A percentile compares a stretch with the other conserved stretches of the same genome.
Evolutionary conservation across 2,888 invertebrate genomes (phyloP).

Genomic region (Drosophila aldrichi): DNA sequence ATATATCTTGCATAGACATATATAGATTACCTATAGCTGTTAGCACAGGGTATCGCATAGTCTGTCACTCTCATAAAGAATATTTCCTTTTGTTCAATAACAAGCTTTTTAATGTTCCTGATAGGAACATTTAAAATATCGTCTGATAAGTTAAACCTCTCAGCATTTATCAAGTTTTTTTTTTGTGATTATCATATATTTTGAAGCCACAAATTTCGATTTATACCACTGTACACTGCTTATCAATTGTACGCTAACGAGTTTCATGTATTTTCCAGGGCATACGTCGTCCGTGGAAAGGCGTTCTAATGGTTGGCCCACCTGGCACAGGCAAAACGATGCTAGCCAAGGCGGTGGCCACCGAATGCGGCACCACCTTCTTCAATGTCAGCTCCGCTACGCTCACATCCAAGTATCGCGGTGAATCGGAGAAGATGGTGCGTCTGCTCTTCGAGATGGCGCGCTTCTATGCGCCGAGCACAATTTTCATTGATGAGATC

Average conservation of each 20-base stretch:
- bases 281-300: conserved; percentile 98
- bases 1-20: no score
- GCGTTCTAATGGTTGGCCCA: conserved; percentile 97
- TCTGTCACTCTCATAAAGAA: not conserved
- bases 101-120: not conserved
- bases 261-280: conserved; percentile 87
- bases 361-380: conserved; percentile 98
- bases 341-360: conserved; percentile 98
- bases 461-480: conserved; percentile 98
- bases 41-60: not conserved
- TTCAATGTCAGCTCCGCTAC: conserved; percentile 99
- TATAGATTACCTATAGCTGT: not conserved
- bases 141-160: not conserved
- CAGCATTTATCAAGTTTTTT: not conserved
- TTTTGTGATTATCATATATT: not conserved
- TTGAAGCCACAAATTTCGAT: not conserved
- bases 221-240: not conserved
- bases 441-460: conserved; percentile 99
- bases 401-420: conserved; percentile 98
- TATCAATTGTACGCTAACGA: conserved; percentile 1
- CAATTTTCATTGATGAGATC: conserved; percentile 99
- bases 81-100: not conserved
- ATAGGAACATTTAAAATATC: not conserved
- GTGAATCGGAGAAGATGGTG: conserved; percentile 99
- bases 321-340: conserved; percentile 97